Evolutionary conservation across 35 echinoderm and acorn worm genomes (phyloP).

Genomic region (Eucidaris tribuloides): DNA sequence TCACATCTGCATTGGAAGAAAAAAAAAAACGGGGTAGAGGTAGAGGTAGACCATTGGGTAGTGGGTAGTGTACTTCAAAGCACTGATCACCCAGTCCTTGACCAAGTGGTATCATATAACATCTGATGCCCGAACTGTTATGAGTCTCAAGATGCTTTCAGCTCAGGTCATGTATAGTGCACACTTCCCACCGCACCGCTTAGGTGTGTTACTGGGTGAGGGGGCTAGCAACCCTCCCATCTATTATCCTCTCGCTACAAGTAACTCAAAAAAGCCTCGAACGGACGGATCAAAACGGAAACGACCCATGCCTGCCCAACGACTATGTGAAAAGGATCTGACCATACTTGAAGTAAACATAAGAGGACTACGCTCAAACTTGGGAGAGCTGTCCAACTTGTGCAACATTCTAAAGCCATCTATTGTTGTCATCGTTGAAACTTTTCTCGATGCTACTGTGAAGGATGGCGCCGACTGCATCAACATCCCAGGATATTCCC

Average conservation of each 20-base stretch:
- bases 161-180: slow-evolving; percentile 41
- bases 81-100: slow-evolving; percentile 51
- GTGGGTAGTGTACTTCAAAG: too few relatives aligned
- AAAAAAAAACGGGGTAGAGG: too few relatives aligned
- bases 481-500: slow-evolving; percentile 47
- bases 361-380: slow-evolving; percentile 49
- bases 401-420: slow-evolving; percentile 36
- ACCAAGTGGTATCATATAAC: slow-evolving; percentile 21
- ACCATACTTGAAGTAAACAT: slow-evolving; percentile 67
- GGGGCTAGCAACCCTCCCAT: slow-evolving; percentile 42
- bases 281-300: slow-evolving; percentile 47
- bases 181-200: background rate
- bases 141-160: slow-evolving; percentile 39
- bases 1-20: too few relatives aligned
- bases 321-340: slow-evolving; percentile 42
- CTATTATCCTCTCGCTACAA: slow-evolving; percentile 18
- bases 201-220: slow-evolving; percentile 19
- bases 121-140: slow-evolving; percentile 26
- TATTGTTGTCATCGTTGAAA: slow-evolving; percentile 62
- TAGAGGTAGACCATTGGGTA: too few relatives aligned
- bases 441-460: slow-evolving; percentile 34
- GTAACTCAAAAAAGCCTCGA: slow-evolving; percentile 21
- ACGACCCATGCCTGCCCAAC: slow-evolving; percentile 16
- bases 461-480: slow-evolving; percentile 66
- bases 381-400: slow-evolving; percentile 39